Base-by-base conservation (phyloP, 30 jellyfish, hydroid and myxozoan species). In the Sanderia malayensis region DNA sequence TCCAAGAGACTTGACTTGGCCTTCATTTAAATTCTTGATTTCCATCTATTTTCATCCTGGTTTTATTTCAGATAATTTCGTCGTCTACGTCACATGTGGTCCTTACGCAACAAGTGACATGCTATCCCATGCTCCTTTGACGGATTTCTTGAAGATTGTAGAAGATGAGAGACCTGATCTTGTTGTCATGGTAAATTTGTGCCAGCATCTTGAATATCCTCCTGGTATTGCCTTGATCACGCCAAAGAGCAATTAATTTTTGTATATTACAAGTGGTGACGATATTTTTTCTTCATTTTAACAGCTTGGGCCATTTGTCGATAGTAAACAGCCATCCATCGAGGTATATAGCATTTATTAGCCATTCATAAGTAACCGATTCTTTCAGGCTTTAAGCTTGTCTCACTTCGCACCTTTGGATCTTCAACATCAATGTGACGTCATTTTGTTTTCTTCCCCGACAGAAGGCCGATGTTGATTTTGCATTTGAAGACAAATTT, bases 261-360 rank as follows among this genome's bases (percentile, higher is more conserved):
- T n/a, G n/a, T n/a, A n/a, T n/a, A n/a, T n/a, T n/a, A n/a, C n/a
- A n/a, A n/a, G n/a, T n/a, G n/a, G n/a, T n/a, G n/a, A n/a, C n/a
- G n/a, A n/a, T n/a, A n/a, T n/a, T 67, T 31, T 19, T 10, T 31
- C 27, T 30, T 67, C 4, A 32, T 4, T 57, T 46, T 68, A 55
- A 28, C 62, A 90, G 98, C 92, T 77, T 83, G 98, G 98, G 0
- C 98, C 98, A 27, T 90, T 90, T 52, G 94, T 90, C 9, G 98
- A 90, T 74, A 78, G 92, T 80, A 83, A 79, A 44, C 95, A 84
- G 26, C 93, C 85, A 0, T 32, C 74, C 25, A 81, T 83, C 20
- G 94, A 83, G 83, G 98, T 90, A 79, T 31, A 13, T 4, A 37
- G 52, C 52, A 37, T 37, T 37, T 37, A 13, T 37, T 37, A 37